Percentiles rank a stretch among this genome's conserved stretches.
Conservation (phyloP, 1,140 invertebrate genomes). For the Drosophila sproati region DNA sequence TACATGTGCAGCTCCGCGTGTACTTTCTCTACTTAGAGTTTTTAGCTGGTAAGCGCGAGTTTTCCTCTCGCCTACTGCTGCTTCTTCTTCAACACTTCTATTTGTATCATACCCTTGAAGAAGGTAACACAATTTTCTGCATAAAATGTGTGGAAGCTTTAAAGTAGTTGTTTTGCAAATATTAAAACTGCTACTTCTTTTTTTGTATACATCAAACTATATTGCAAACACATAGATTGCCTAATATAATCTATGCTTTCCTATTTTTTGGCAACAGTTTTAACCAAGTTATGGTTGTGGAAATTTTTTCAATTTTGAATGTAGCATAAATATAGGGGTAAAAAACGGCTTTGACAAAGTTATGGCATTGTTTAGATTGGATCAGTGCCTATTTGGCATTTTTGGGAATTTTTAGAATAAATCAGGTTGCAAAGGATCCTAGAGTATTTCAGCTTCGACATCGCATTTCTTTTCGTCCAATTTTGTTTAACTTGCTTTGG, state of each 20-base stretch:
- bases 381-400: no score
- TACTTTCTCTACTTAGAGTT: conserved; percentile 68
- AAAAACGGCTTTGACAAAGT: no score
- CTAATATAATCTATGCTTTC: no score
- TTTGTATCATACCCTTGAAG: conserved; percentile 37
- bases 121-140: conserved; percentile 2
- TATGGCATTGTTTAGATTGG: no score
- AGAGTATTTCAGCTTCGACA: conserved; percentile 6
- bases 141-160: neutral
- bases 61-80: conserved; percentile 34
- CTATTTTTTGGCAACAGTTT: no score
- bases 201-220: neutral
- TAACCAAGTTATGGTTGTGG: no score
- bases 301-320: no score
- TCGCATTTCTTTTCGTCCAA: neutral
- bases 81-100: conserved; percentile 1
- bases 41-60: conserved; percentile 58
- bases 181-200: no score
- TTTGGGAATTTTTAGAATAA: no score
- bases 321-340: no score
- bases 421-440: neutral
- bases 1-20: conserved; percentile 54
- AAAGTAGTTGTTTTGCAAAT: neutral
- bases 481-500: conserved; percentile 9
- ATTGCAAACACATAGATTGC: neutral